phyloP scores from a whole-genome alignment of 2,888 invertebrate genomes.

The Lottia scabra region DNA sequence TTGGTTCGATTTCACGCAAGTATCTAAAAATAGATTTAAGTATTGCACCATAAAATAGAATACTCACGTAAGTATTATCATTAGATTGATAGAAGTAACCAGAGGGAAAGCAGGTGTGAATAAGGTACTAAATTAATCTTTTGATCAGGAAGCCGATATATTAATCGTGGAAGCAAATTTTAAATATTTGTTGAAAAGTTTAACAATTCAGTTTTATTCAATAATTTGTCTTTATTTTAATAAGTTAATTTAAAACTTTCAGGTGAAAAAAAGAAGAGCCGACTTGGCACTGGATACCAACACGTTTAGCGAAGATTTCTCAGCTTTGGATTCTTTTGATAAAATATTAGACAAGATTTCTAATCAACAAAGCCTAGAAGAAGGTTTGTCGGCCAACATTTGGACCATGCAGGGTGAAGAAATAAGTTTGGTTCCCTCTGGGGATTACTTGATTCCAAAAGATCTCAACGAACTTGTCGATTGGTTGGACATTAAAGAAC shows the following conservation, averaged over 20 bases:
- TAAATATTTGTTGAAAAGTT: background rate
- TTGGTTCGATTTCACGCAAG: conserved; percentile 29
- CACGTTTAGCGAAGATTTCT: background rate
- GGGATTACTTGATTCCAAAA: conserved; percentile 37
- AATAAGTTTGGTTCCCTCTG: conserved; percentile 13
- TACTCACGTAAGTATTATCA: conserved; percentile 31
- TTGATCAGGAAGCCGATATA: background rate
- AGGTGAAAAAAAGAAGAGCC: background rate
- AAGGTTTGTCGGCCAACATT: conserved; percentile 22
- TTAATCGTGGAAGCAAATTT: conserved; percentile 1
- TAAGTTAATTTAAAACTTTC: background rate
- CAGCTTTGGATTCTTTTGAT: too few relatives aligned
- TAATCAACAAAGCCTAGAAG: conserved; percentile 33
- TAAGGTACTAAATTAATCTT: conserved; percentile 28
- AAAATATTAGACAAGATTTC: background rate
- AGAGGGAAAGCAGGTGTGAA: conserved; percentile 37
- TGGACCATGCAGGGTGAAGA: conserved; percentile 20
- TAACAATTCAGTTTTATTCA: background rate
- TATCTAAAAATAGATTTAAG: conserved; percentile 41
- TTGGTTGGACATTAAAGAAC: conserved; percentile 50
- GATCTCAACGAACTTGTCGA: conserved; percentile 56
- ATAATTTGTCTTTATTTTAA: too few relatives aligned
- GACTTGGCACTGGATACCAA: conserved; percentile 1
- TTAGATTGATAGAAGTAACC: conserved; percentile 36
- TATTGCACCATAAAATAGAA: conserved; percentile 51